These are phyloP conservation scores for Calcarius ornatus DNA, from an alignment of 2,113 vertebrate species.

Conservation along the genomic window DNA sequence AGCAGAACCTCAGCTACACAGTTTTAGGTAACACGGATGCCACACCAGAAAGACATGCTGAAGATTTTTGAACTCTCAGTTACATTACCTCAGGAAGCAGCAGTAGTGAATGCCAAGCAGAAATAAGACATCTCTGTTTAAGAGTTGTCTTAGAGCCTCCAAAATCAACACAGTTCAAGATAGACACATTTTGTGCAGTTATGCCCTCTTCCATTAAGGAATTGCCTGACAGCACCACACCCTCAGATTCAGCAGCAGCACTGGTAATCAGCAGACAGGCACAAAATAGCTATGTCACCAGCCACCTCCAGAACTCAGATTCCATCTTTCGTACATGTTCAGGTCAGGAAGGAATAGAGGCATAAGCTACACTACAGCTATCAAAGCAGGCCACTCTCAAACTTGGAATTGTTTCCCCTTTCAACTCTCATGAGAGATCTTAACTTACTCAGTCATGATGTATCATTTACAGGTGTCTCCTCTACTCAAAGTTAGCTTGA, in stretches of 20 bases:
- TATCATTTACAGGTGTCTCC: neutral
- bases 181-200: neutral
- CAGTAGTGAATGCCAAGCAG: neutral
- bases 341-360: neutral
- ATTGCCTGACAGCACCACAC: neutral
- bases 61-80: neutral
- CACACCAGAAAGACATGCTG: neutral
- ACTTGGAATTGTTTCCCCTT: neutral
- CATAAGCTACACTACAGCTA: neutral
- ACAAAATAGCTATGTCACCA: neutral
- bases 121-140: neutral
- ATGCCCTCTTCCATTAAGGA: neutral
- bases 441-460: neutral
- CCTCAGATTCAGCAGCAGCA: neutral
- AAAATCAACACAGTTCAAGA: neutral
- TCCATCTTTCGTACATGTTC: neutral
- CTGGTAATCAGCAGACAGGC: neutral
- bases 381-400: neutral
- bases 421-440: neutral
- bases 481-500: neutral
- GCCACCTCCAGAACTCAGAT: neutral
- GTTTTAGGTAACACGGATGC: neutral
- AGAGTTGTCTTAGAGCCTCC: neutral
- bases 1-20: neutral
- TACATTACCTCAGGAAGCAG: neutral